Conservation (phyloP, 2,888 invertebrate genomes). For the Chelonus formosanus region DNA sequence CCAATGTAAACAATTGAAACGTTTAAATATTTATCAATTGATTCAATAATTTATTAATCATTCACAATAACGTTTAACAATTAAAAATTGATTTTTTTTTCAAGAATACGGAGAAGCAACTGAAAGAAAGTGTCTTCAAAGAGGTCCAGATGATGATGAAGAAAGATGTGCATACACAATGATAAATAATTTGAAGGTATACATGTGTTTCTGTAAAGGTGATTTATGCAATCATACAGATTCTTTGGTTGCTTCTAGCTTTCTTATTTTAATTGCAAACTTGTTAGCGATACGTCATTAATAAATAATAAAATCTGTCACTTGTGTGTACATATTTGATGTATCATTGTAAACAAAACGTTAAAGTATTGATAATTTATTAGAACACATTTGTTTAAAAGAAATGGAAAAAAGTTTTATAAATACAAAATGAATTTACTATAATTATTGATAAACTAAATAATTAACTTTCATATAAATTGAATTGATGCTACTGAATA, state of each 20-base stretch:
- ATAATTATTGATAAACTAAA: too few species aligned
- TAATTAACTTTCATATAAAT: background rate
- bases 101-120: constrained; percentile 87
- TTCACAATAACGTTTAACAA: too few species aligned
- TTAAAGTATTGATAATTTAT: too few species aligned
- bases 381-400: too few species aligned
- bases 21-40: too few species aligned
- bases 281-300: background rate
- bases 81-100: too few species aligned
- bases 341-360: too few species aligned
- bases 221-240: constrained; percentile 80
- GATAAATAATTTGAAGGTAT: constrained; percentile 83
- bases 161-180: constrained; percentile 89
- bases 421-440: too few species aligned
- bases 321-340: too few species aligned
- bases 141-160: constrained; percentile 87
- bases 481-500: background rate
- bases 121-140: constrained; percentile 85
- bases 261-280: constrained; percentile 34
- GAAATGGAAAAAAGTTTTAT: too few species aligned
- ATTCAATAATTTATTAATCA: too few species aligned
- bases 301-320: background rate
- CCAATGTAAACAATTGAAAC: too few species aligned
- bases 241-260: constrained; percentile 25
- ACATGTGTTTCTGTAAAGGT: constrained; percentile 91